Conservation (phyloP, 2,797 vertebrate species). For the Rhynchotus rufescens region DNA sequence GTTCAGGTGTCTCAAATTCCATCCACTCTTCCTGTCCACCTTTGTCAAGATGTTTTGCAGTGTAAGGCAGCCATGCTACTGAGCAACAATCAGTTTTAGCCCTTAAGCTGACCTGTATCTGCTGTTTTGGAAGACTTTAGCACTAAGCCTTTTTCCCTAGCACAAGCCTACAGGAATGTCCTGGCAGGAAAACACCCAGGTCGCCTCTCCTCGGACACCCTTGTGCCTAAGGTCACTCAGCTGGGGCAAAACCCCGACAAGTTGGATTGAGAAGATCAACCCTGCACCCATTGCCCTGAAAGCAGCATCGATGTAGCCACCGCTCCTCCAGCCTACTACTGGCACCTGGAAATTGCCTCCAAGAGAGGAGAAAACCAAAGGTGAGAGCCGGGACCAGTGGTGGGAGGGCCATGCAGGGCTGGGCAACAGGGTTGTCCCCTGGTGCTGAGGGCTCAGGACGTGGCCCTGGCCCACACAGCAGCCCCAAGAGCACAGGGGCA, state of each 20-base stretch:
- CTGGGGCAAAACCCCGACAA: background rate
- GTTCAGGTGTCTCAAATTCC: background rate
- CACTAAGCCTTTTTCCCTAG: background rate
- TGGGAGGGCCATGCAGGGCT: background rate
- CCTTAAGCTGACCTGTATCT: background rate
- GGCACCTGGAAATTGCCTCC: background rate
- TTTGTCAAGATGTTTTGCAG: rapidly evolving
- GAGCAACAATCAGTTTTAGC: background rate
- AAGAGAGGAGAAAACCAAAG: background rate
- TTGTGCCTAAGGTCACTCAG: background rate
- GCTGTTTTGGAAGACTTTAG: background rate
- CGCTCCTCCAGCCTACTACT: no score
- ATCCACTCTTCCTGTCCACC: background rate
- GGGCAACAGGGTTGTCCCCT: background rate
- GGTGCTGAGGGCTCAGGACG: background rate
- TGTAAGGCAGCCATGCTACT: background rate
- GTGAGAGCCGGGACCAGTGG: background rate
- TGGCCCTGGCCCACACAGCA: background rate
- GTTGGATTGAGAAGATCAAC: background rate
- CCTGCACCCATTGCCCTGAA: background rate
- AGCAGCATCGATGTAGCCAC: no score
- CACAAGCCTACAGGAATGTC: background rate
- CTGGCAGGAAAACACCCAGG: background rate
- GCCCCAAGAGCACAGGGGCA: background rate
- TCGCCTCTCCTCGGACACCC: background rate